phyloP scores from a whole-genome alignment of 2,888 invertebrate genomes.

The Cryptocephalus primarius region DNA sequence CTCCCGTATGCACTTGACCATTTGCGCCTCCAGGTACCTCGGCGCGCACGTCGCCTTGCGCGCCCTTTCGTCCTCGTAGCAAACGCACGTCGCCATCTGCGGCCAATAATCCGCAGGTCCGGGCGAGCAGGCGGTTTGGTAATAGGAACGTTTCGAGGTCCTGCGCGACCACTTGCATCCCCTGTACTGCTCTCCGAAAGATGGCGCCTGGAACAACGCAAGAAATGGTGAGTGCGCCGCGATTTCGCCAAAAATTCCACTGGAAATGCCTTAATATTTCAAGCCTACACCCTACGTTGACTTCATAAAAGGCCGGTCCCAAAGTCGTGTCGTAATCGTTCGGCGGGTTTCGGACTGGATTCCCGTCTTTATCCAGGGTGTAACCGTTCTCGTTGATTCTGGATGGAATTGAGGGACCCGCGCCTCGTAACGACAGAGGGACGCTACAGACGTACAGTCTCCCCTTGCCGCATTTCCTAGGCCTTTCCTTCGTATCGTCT shows the following conservation, averaged over 20 bases:
- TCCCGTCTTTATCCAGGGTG: constrained; percentile 18
- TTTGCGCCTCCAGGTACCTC: neutral
- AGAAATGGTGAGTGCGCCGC: too few relatives aligned
- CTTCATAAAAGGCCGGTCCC: constrained; percentile 25
- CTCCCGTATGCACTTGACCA: too few relatives aligned
- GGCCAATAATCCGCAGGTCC: neutral
- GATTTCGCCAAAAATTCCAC: too few relatives aligned
- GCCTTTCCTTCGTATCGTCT: constrained; percentile 10
- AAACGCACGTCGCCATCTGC: neutral
- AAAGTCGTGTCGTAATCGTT: constrained; percentile 18
- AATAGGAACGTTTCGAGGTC: neutral
- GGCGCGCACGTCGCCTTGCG: neutral
- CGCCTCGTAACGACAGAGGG: constrained; percentile 16
- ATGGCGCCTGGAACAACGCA: too few relatives aligned
- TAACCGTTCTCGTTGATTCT: constrained; percentile 30
- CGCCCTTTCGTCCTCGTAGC: neutral
- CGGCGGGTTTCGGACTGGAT: constrained; percentile 21
- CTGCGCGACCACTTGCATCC: neutral
- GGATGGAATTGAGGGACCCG: constrained; percentile 28
- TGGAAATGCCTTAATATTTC: too few relatives aligned
- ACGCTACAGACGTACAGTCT: constrained; percentile 26
- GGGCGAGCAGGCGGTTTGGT: neutral
- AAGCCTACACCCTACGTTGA: neutral
- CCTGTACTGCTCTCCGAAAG: neutral
- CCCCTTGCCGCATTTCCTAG: constrained; percentile 15